phyloP scores from a whole-genome alignment of 2,888 invertebrate genomes.

The Muscina levida region DNA sequence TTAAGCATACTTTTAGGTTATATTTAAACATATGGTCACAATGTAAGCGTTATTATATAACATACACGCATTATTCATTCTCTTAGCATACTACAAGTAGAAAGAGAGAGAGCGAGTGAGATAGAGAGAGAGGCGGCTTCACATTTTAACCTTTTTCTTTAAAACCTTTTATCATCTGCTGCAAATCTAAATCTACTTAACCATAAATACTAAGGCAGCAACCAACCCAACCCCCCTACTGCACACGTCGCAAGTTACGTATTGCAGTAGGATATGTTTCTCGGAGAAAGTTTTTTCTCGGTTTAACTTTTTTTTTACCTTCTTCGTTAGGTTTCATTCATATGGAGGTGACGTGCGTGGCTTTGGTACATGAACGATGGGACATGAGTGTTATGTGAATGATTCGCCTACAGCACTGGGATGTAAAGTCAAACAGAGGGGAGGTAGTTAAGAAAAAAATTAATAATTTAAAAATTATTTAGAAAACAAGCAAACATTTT shows the following conservation, averaged over 20 bases:
- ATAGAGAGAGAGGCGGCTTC: too few species aligned
- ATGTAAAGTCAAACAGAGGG: neutral
- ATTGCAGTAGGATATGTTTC: too few species aligned
- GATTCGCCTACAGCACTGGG: neutral
- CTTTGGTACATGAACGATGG: constrained; percentile 13
- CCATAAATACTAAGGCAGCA: constrained; percentile 17
- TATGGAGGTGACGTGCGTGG: constrained; percentile 19
- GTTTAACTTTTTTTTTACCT: neutral
- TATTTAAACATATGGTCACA: neutral
- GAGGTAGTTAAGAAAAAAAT: too few species aligned
- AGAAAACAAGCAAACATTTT: too few species aligned
- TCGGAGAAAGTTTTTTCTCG: neutral
- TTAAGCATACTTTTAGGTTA: neutral
- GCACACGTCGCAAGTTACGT: constrained; percentile 28
- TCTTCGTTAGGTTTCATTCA: neutral
- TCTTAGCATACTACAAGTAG: constrained; percentile 35
- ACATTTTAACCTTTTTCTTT: constrained; percentile 12
- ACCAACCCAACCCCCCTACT: too few species aligned
- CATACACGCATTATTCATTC: constrained; percentile 17
- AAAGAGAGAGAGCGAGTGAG: too few species aligned
- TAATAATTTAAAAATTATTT: too few species aligned
- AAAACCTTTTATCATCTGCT: constrained; percentile 8
- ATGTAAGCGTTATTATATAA: constrained; percentile 22
- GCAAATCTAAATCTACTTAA: constrained; percentile 29
- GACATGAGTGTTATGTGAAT: constrained; percentile 6